A percentile compares a stretch with the other conserved stretches of the same genome.
Evolutionary conservation across 2,888 invertebrate species (phyloP).

Genomic region (Lycophotia porphyrea): DNA sequence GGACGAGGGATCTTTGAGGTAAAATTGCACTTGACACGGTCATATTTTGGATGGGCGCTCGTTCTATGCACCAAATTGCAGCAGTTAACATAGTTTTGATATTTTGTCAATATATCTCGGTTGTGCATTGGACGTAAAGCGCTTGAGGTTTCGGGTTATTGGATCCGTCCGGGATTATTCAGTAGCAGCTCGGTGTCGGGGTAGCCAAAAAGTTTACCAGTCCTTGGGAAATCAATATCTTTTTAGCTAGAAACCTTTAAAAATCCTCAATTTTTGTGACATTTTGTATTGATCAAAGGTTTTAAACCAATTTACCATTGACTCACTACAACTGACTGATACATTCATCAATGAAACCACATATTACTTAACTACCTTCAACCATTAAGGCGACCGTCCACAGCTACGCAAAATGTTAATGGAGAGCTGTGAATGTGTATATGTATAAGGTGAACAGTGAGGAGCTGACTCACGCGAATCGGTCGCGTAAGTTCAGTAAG

Average conservation of each 20-base stretch:
- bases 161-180: too few relatives aligned
- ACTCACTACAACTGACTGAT: conserved; percentile 25
- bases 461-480: background rate
- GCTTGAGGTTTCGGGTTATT: too few relatives aligned
- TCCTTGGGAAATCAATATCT: too few relatives aligned
- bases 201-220: too few relatives aligned
- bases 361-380: background rate
- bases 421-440: too few relatives aligned
- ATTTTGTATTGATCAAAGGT: background rate
- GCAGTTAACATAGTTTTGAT: background rate
- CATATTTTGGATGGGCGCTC: background rate
- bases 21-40: background rate
- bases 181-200: too few relatives aligned
- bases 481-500: too few relatives aligned
- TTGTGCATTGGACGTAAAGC: too few relatives aligned
- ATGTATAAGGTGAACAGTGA: too few relatives aligned
- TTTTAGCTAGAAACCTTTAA: background rate
- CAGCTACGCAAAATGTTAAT: background rate
- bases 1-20: background rate
- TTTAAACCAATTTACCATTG: background rate
- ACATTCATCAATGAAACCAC: conserved; percentile 34
- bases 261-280: too few relatives aligned
- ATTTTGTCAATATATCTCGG: too few relatives aligned
- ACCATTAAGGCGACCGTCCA: background rate
- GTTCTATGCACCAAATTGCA: background rate